Percentiles rank a stretch among this genome's conserved stretches.
Conservation (phyloP, 37 sponge, comb jelly and placozoan species). For the Aplysina aerophoba region DNA sequence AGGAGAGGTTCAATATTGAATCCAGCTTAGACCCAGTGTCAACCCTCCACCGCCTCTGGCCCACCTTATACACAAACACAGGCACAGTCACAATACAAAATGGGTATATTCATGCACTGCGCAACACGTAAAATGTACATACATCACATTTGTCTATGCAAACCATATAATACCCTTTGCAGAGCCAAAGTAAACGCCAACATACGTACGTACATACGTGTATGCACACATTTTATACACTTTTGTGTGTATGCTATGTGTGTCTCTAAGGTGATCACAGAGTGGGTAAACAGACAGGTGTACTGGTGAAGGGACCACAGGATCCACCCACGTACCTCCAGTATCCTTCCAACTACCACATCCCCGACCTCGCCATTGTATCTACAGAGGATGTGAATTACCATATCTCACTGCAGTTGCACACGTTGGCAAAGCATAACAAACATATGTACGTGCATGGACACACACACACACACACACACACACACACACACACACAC, state of each 20-base stretch:
- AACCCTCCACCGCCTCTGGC: constrained; percentile 97
- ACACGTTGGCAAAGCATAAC: neutral
- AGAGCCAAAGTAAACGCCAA: too few relatives aligned
- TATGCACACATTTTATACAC: too few relatives aligned
- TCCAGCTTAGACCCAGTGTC: constrained; percentile 89
- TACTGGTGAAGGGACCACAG: neutral
- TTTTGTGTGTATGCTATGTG: too few relatives aligned
- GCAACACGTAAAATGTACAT: too few relatives aligned
- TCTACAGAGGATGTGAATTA: constrained; percentile 34
- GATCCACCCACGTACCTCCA: constrained; percentile 62
- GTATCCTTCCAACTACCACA: constrained; percentile 92
- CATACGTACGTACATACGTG: too few relatives aligned
- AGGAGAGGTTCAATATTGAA: constrained; percentile 87
- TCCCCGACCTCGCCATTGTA: constrained; percentile 98
- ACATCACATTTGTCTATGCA: too few relatives aligned
- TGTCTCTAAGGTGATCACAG: too few relatives aligned
- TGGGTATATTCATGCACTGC: too few relatives aligned
- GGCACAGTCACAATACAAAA: neutral
- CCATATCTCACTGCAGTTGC: neutral
- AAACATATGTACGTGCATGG: neutral
- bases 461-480: too few relatives aligned
- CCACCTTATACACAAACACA: constrained; percentile 55
- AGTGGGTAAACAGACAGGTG: neutral
- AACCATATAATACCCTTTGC: too few relatives aligned
- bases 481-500: neutral